Evolutionary conservation across 2,113 vertebrate species (phyloP).

Genomic region (Gobius niger): DNA sequence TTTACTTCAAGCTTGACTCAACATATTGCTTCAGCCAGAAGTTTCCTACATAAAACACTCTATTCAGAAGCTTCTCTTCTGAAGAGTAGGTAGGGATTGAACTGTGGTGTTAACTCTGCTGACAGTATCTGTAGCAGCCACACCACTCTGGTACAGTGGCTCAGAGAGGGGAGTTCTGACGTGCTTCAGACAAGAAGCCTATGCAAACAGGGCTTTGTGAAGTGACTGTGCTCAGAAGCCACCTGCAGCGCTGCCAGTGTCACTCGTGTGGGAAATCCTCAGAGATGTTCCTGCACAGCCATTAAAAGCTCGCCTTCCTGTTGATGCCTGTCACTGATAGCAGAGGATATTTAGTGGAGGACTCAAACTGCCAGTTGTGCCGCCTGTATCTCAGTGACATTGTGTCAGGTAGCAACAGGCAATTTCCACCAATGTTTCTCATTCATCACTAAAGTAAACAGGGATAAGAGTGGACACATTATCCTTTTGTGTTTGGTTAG

Average conservation of each 20-base stretch:
- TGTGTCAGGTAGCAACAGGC: conserved; percentile 40
- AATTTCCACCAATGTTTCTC: conserved; percentile 41
- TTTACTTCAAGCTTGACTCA: neutral
- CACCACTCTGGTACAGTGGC: neutral
- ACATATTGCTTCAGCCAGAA: neutral
- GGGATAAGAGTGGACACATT: conserved; percentile 38
- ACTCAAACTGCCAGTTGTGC: conserved; percentile 48
- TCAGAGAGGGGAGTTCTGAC: conserved; percentile 6
- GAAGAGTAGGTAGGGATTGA: neutral
- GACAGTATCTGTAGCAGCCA: neutral
- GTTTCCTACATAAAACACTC: neutral
- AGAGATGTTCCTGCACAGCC: conserved; percentile 34
- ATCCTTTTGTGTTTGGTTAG: conserved; percentile 17
- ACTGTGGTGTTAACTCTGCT: neutral
- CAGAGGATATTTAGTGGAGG: conserved; percentile 48
- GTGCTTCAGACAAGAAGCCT: conserved; percentile 23
- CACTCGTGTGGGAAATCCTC: conserved; percentile 38
- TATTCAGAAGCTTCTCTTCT: neutral
- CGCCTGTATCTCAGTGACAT: conserved; percentile 41
- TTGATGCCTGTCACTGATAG: conserved; percentile 65
- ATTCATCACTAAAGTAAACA: conserved; percentile 53
- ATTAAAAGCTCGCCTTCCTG: conserved; percentile 54
- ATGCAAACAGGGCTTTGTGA: conserved; percentile 26
- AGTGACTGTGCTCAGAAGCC: conserved; percentile 33
- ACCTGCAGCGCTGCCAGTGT: conserved; percentile 23